These are phyloP conservation scores for Dasyprocta punctata DNA, from an alignment of 2,113 vertebrate species.

Conservation along the genomic window DNA sequence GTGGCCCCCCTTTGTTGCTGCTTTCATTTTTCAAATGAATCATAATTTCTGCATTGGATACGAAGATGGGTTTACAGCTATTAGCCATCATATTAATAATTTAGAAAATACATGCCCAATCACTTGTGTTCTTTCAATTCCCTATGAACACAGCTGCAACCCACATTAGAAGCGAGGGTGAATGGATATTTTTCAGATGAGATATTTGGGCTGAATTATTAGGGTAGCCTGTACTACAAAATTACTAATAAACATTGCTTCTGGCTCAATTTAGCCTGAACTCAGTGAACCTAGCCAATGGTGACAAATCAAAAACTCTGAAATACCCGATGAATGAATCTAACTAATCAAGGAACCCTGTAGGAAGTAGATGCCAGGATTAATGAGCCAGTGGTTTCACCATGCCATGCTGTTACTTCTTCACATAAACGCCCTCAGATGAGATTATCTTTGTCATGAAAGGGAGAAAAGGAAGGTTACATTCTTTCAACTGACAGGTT, in stretches of 20 bases:
- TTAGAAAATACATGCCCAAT: slow-evolving; percentile 86
- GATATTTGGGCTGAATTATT: slow-evolving; percentile 89
- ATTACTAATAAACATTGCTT: slow-evolving; percentile 91
- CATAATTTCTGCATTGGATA: slow-evolving; percentile 80
- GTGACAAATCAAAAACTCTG: slow-evolving; percentile 88
- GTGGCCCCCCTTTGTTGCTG: slow-evolving; percentile 51
- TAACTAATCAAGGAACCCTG: slow-evolving; percentile 88
- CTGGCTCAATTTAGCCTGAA: slow-evolving; percentile 89
- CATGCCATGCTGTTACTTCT: slow-evolving; percentile 89
- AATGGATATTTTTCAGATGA: slow-evolving; percentile 85
- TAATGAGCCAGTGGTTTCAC: slow-evolving; percentile 88
- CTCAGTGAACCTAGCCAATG: slow-evolving; percentile 87
- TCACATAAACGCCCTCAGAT: slow-evolving; percentile 88
- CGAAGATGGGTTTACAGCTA: slow-evolving; percentile 78
- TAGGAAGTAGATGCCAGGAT: slow-evolving; percentile 90
- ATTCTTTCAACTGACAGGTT: slow-evolving; percentile 87
- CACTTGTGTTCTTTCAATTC: slow-evolving; percentile 80
- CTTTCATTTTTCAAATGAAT: slow-evolving; percentile 71
- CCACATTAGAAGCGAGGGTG: slow-evolving; percentile 79
- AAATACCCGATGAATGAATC: slow-evolving; percentile 88
- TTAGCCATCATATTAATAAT: slow-evolving; percentile 86
- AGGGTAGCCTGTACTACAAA: slow-evolving; percentile 87
- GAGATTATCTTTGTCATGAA: slow-evolving; percentile 89
- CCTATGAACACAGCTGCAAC: slow-evolving; percentile 84
- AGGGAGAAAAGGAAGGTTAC: slow-evolving; percentile 89